Percentiles rank a stretch among this genome's conserved stretches.
These are phyloP conservation scores for Phrynocephalus versicolor DNA, from an alignment of 2,113 vertebrate species.

Conservation along the genomic window DNA sequence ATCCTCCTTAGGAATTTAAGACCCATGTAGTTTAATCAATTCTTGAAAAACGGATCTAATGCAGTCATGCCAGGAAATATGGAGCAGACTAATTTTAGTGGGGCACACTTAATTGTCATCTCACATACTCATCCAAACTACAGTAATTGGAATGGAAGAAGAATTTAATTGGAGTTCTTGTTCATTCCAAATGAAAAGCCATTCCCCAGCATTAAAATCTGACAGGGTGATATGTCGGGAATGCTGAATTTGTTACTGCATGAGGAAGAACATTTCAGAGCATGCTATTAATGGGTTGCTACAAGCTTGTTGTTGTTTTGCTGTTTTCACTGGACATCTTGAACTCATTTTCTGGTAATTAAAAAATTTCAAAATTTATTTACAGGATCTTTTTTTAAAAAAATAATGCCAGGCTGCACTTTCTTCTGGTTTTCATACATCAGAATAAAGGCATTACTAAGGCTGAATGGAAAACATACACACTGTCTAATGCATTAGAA, in stretches of 20 bases:
- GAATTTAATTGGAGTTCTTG: constrained; percentile 47
- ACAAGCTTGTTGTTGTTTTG: constrained; percentile 16
- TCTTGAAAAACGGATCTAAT: not conserved
- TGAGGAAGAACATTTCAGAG: constrained; percentile 9
- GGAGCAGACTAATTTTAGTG: not conserved
- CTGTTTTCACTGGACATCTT: constrained; percentile 7
- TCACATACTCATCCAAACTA: constrained; percentile 23
- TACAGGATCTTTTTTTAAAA: constrained; percentile 2
- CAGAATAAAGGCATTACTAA: not conserved
- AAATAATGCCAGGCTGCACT: not conserved
- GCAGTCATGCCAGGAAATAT: not conserved
- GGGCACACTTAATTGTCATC: constrained; percentile 17
- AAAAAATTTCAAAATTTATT: not conserved
- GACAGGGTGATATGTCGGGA: constrained; percentile 22
- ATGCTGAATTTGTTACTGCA: constrained; percentile 23
- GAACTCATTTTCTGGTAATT: constrained; percentile 20
- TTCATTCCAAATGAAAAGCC: constrained; percentile 54
- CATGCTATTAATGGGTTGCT: not conserved
- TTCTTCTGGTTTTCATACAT: not conserved
- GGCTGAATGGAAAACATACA: not conserved
- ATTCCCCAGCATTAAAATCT: constrained; percentile 44
- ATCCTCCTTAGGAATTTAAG: not conserved
- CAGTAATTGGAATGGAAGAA: constrained; percentile 40
- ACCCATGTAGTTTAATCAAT: not conserved
- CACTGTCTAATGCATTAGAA: not conserved